Conservation (phyloP, 2,888 invertebrate species). For the Lycocerus yunnanus region DNA sequence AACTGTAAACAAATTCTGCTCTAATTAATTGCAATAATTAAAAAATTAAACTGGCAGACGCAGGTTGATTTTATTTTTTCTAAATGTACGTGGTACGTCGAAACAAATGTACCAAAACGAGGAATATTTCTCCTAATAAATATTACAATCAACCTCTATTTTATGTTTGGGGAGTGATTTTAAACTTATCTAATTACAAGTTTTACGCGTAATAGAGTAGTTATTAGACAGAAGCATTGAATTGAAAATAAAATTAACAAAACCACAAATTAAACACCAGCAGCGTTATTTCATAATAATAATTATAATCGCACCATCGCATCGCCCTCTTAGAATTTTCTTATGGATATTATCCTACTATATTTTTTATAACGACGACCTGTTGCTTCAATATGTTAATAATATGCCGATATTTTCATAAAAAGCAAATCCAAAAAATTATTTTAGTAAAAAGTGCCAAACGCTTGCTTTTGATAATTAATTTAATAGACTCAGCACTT, state of each 20-base stretch:
- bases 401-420: neutral
- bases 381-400: neutral
- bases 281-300: neutral
- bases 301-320: neutral
- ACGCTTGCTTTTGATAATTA: neutral
- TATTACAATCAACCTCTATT: no score
- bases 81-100: no score
- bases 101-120: no score
- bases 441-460: neutral
- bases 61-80: no score
- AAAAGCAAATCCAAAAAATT: neutral
- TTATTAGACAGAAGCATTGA: neutral
- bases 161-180: no score
- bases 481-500: neutral
- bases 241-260: neutral
- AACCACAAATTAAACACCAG: neutral
- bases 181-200: no score
- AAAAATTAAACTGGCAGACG: neutral
- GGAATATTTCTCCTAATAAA: no score
- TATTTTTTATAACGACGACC: neutral
- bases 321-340: neutral
- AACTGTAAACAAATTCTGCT: neutral
- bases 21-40: neutral
- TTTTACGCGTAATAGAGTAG: no score
- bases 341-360: neutral